Base-by-base conservation (phyloP, 2,888 invertebrate species). In the Hyalella azteca region DNA sequence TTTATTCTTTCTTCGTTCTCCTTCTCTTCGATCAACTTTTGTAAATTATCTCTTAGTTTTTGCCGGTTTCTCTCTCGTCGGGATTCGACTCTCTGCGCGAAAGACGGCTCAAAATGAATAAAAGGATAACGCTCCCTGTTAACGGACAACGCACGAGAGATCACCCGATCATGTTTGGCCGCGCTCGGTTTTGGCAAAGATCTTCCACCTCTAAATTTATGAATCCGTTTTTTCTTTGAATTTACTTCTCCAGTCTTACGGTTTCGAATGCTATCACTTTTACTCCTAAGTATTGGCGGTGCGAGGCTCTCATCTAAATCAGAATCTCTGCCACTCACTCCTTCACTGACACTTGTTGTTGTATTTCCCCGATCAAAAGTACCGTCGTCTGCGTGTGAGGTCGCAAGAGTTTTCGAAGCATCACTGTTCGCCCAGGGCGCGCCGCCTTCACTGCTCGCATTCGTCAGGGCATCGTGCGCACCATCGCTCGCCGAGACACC, bases 361-460 rank as follows among this genome's bases (percentile, higher is more conserved):
- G n/a, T n/a, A n/a, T n/a, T n/a, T n/a, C n/a, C n/a, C n/a, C n/a
- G n/a, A n/a, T n/a, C n/a, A n/a, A n/a, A n/a, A 11, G 45, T 45
- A 45, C 45, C 15, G 15, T 45, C 45, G 45, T 45, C 45, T 9
- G 9, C 15, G 11, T 15, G 9, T 45, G 45, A 11, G 11, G 11
- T 15, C 11, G 11, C 45, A 15, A 45, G 45, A 45, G 45, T 15
- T 9, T 15, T 15, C 45, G 45, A 9, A 45, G 7, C 19, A 5
- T 66, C 66, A 66, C 66, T 66, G 36, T 66, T 36, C 66, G 19
- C 66, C 29, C 32, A 29, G 36, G 66, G 39, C 66, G 36, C 36
- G 36, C 36, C 39, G n/a, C 66, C 66, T 32, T 66, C 66, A 66
- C 66, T 66, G 66, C 19, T 29, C 66, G 36, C n/a, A 32, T 66